Evolutionary conservation across 2,113 vertebrate genomes (phyloP), one percentile per base, ranked within the genome.

Genomic region (Hipposideros armiger): DNA sequence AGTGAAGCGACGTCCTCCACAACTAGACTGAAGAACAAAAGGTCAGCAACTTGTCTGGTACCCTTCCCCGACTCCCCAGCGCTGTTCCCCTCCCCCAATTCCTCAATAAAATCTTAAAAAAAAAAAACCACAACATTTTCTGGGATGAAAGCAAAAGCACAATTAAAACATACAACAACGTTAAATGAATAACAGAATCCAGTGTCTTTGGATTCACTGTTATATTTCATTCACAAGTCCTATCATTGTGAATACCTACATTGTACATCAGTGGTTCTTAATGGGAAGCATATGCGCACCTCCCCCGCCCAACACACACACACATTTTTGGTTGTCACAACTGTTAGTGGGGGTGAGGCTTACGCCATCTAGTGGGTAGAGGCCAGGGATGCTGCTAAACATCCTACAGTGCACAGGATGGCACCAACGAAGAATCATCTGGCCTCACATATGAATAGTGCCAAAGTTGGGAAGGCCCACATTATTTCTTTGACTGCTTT

Each of bases 111-210:
- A 50, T 11, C 11, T 50, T 50, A 62, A 30, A 84, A 93, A 62
- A 5, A 5, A 36, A 36, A 36, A 36, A 36, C 36, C 36, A 36
- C 36, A 73, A 73, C 19, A 32, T 54, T 80, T 95, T 92, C 69
- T 54, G 45, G 15, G 60, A 84, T 83, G 11, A 69, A 89, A 50
- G 28, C 73, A 90, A 85, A n/a, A 70, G 19, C 22, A 82, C 45
- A 72, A 36, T 50, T 77, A 62, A 88, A 84, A 89, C 47, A 82
- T 1, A 69, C 26, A 70, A 4, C 30, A 36, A 15, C 7, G n/a
- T 69, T 89, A 66, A 88, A 91, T 50, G 32, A 66, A 36, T 87
- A 64, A 54, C 36, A 58, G 87, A 96, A 15, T 56, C 36, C 17
- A 87, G 40, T 52, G 28, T 70, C 67, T 74, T 32, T 56, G 24